These are phyloP conservation scores for Labeo rohita DNA, from an alignment of 2,113 vertebrate species.

Conservation along the genomic window DNA sequence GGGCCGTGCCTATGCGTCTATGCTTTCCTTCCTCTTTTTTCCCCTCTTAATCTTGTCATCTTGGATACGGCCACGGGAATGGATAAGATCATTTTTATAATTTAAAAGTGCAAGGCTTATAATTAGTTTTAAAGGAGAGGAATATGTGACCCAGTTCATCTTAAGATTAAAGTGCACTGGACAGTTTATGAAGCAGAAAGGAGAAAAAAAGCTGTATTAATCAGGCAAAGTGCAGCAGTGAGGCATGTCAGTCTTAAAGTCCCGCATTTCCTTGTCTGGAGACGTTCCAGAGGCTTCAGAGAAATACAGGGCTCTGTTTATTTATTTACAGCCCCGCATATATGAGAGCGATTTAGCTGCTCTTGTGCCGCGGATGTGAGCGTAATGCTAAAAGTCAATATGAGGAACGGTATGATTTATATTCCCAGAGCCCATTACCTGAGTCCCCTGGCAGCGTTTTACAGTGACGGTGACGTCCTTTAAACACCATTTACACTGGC, in stretches of 20 bases:
- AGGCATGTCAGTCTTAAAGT: constrained; percentile 4
- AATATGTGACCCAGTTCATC: constrained; percentile 47
- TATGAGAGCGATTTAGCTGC: constrained; percentile 36
- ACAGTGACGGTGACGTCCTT: constrained; percentile 30
- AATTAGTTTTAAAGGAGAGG: constrained; percentile 56
- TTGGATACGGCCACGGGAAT: constrained; percentile 31
- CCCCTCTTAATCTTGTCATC: constrained; percentile 45
- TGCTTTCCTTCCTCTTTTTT: neutral
- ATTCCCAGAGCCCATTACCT: constrained; percentile 21
- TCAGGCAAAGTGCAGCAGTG: constrained; percentile 35
- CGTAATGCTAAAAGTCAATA: constrained; percentile 34
- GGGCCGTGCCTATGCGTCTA: neutral
- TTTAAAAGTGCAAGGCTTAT: constrained; percentile 54
- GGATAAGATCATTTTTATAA: constrained; percentile 42
- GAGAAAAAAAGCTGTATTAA: neutral
- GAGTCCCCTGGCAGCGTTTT: constrained; percentile 21
- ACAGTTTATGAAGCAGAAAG: constrained; percentile 20
- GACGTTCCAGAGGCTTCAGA: constrained; percentile 11
- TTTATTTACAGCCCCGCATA: constrained; percentile 38
- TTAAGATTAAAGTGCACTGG: constrained; percentile 29
- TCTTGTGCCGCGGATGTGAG: constrained; percentile 23
- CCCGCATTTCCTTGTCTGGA: constrained; percentile 1
- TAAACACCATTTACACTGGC: constrained; percentile 40
- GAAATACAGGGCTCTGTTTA: constrained; percentile 21
- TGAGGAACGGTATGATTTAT: constrained; percentile 33